These are phyloP conservation scores for Anadara kagoshimensis DNA, from an alignment of 1,140 invertebrate species.

Conservation along the genomic window DNA sequence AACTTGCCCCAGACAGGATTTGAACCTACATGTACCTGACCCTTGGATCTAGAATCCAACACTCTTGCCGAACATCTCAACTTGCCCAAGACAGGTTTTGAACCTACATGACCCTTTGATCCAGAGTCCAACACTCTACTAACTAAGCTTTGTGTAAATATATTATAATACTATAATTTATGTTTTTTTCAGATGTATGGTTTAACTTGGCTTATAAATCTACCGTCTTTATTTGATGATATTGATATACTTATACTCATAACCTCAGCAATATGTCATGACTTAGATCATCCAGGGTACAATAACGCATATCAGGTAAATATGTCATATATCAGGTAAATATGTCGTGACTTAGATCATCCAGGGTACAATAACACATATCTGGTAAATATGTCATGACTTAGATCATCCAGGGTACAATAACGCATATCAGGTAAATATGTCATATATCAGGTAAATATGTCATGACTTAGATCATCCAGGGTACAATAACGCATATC, in stretches of 20 bases:
- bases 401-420: background rate
- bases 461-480: background rate
- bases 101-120: too few relatives aligned
- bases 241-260: conserved; percentile 86
- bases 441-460: background rate
- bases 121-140: too few relatives aligned
- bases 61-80: too few relatives aligned
- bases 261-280: conserved; percentile 86
- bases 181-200: conserved; percentile 85
- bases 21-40: too few relatives aligned
- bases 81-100: too few relatives aligned
- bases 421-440: background rate
- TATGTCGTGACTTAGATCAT: background rate
- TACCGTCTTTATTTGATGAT: conserved; percentile 82
- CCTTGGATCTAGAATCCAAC: too few relatives aligned
- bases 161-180: background rate
- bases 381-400: background rate
- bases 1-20: too few relatives aligned
- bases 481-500: background rate
- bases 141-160: too few relatives aligned
- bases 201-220: conserved; percentile 83
- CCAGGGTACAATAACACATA: background rate
- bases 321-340: background rate
- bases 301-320: conserved; percentile 81
- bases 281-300: conserved; percentile 74